Evolutionary conservation across 2,888 invertebrate species (phyloP).

Genomic region (Microdon myrmicae): DNA sequence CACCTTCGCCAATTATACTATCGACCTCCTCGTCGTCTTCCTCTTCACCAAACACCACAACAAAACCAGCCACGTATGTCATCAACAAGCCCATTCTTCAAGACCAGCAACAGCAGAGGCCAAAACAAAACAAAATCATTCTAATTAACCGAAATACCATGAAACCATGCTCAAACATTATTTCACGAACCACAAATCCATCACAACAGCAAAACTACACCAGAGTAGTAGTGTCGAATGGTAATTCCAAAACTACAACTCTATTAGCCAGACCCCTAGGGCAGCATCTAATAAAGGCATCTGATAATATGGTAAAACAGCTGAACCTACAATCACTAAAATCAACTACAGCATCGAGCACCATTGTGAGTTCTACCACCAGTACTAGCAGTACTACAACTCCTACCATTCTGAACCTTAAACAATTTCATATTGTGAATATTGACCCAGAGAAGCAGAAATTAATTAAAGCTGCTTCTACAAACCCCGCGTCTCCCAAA

Average conservation of each 20-base stretch:
- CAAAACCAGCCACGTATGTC: constrained; percentile 56
- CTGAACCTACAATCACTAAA: constrained; percentile 56
- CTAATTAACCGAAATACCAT: constrained; percentile 65
- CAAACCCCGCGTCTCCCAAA: not conserved
- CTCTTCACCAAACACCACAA: constrained; percentile 8
- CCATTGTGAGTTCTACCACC: constrained; percentile 11
- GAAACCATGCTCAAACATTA: constrained; percentile 61
- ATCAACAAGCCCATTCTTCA: constrained; percentile 57
- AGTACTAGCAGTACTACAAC: constrained; percentile 17
- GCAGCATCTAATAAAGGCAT: constrained; percentile 23
- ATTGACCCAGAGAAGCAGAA: constrained; percentile 37
- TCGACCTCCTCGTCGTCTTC: constrained; percentile 12
- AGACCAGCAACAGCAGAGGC: constrained; percentile 45
- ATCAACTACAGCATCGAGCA: constrained; percentile 25
- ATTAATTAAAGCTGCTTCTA: constrained; percentile 17
- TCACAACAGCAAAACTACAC: constrained; percentile 58
- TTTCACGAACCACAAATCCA: constrained; percentile 57
- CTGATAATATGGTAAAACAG: constrained; percentile 52
- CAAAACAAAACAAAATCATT: constrained; percentile 61
- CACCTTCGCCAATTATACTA: constrained; percentile 33
- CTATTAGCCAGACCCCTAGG: constrained; percentile 48
- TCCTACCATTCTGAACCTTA: constrained; percentile 54
- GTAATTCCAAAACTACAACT: constrained; percentile 55
- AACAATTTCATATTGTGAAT: constrained; percentile 56
- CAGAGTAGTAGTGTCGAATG: constrained; percentile 60